Base-by-base conservation (phyloP, 2,797 vertebrate genomes). In the Pipistrellus pipistrellus region DNA sequence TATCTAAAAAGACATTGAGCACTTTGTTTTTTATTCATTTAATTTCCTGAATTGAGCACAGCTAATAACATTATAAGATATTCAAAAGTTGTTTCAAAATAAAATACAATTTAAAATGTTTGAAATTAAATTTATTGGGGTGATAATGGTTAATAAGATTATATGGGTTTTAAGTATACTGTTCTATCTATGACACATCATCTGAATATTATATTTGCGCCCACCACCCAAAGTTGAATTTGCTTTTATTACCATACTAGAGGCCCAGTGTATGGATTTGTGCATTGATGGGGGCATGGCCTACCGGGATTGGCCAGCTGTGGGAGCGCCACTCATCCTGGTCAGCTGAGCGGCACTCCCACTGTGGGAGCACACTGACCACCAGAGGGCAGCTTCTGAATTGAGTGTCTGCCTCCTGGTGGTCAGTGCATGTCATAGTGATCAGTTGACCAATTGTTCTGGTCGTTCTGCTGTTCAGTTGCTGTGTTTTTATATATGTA, bases 61-160 rank as follows among this genome's bases (percentile, higher is more conserved):
- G 27, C 38, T 35, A 78, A 57, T 3, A 71, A 44, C 25, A 32
- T 15, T 30, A 64, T 66, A 10, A 25, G 35, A 64, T 51, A 81
- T 69, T 46, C 12, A 82, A 85, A 89, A 51, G 30, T 86, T 82
- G 64, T 62, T 82, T 92, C 48, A 57, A 89, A 71, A 69, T 38
- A 23, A 23, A 38, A 46, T 30, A 25, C 1, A 76, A 89, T 66
- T 32, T 9, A 32, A 66, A 18, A 66, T 64, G 6, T 64, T 18
- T n/a, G 27, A 64, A 66, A 66, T 66, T 32, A 66, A 66, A 66
- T 32, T 32, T 66, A 32, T 66, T 66, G n/a, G 62, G 64, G n/a
- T 66, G 15, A 66, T 18, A 66, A 66, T 66, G 17, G n/a, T 32
- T 66, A 66, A 18, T 66, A 66, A 66, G 15, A 66, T 32, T 20